A percentile compares a stretch with the other conserved stretches of the same genome.
phyloP scores from a whole-genome alignment of 2,797 vertebrate species.

The Hypotaenidia okinawae region DNA sequence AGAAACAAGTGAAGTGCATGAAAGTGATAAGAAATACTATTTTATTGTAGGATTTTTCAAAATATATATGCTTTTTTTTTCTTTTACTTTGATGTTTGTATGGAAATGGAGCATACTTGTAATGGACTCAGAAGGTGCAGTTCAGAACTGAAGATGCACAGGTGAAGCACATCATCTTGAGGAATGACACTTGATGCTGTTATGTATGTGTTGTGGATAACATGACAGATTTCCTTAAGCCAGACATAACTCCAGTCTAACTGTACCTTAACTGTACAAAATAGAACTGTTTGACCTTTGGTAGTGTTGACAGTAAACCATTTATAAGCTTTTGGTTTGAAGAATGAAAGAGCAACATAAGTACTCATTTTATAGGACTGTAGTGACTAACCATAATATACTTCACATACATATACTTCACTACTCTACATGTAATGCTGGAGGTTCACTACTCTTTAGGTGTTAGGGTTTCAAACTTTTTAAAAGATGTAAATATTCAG shows the following conservation, averaged over 20 bases:
- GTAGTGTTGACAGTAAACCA: not conserved
- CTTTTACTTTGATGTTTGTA: not conserved
- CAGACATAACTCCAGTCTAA: not conserved
- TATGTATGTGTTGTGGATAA: not conserved
- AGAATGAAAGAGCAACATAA: not conserved
- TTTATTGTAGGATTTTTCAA: not conserved
- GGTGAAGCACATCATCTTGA: not conserved
- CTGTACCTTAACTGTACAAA: not conserved
- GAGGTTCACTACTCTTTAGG: not conserved
- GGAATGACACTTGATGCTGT: not conserved
- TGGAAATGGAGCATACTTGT: not conserved
- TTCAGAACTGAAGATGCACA: not conserved
- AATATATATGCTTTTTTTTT: not conserved
- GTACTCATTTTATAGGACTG: not conserved
- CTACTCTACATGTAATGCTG: not conserved
- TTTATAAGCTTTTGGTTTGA: not conserved
- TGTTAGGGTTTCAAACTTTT: not conserved
- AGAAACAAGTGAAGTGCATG: constrained; percentile 16
- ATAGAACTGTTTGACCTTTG: not conserved
- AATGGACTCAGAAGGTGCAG: not conserved
- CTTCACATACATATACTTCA: not conserved
- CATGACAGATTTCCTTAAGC: not conserved
- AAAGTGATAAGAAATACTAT: constrained; percentile 11
- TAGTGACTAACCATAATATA: not conserved
- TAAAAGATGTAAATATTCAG: not conserved